Evolutionary conservation across 2,113 vertebrate genomes (phyloP).

Genomic region (Eulacestoma nigropectus): DNA sequence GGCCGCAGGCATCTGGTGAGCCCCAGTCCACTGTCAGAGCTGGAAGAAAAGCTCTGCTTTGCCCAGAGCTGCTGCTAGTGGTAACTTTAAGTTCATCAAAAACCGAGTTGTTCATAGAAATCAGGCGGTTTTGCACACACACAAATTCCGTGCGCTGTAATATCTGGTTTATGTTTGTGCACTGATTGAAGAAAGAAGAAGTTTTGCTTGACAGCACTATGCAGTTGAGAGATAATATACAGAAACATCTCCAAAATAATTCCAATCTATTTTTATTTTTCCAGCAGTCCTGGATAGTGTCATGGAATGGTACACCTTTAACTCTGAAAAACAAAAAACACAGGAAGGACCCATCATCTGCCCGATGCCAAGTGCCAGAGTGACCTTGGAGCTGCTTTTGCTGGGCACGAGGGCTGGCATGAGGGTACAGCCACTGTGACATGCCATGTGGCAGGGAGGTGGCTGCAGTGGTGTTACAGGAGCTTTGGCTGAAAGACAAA

Average conservation of each 20-base stretch:
- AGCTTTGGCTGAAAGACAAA: neutral
- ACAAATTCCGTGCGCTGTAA: neutral
- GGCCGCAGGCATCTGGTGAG: neutral
- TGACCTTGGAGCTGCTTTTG: neutral
- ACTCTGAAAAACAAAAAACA: neutral
- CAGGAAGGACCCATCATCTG: accelerated
- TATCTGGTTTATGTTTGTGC: constrained; percentile 18
- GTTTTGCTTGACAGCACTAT: constrained; percentile 13
- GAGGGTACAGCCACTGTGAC: neutral
- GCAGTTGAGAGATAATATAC: neutral
- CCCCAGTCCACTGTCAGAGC: neutral
- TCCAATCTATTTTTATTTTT: constrained; percentile 28
- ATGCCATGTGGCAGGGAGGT: accelerated
- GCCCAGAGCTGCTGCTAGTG: neutral
- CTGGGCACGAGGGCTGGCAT: neutral
- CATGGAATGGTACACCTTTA: neutral
- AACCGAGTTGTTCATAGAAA: neutral
- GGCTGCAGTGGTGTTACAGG: neutral
- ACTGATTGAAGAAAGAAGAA: neutral
- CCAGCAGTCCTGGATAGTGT: neutral
- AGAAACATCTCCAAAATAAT: constrained; percentile 30
- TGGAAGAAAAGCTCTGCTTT: neutral
- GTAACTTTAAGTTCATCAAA: neutral
- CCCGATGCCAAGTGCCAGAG: accelerated
- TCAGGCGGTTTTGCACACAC: neutral